Base-by-base conservation (phyloP, 2,888 invertebrate genomes). In the Ormyrus labotus region DNA sequence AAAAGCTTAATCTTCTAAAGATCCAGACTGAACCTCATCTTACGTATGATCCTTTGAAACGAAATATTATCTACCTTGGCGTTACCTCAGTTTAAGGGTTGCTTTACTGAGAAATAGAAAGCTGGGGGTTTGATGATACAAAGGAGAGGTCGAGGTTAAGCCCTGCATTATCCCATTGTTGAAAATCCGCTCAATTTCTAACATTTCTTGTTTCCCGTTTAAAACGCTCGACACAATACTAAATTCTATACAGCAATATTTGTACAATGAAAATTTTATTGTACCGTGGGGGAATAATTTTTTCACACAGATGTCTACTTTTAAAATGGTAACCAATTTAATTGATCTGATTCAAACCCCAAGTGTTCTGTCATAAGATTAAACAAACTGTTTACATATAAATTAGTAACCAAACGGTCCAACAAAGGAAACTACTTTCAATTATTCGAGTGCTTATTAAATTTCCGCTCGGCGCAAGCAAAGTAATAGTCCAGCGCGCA, bases 81-180 rank as follows among this genome's bases (percentile, higher is more conserved):
- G 53, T 72, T 45, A 61, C 45, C 51, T 9, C 11, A 10, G n/a
- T 50, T 61, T n/a, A 63, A 61, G 60, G 34, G 45, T 51, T 61
- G 7, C 71, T 63, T 71, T 50, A 51, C 13, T 13, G 9, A 72
- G 71, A 72, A 53, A 9, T 58, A 60, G 4, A 61, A 61, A n/a
- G 61, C 51, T 63, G 61, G n/a, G n/a, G n/a, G 71, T 50, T 61
- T 61, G 19, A 45, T 45, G 9, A 19, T 71, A 48, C 50, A 51
- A 61, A 61, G 53, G 50, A 6, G n/a, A 53, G 71, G 53, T 61
- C 13, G 34, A n/a, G 11, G n/a, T 53, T 72, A 63, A 72, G 10
- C 34, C 34, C 34, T 34, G 34, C 9, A 48, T n/a, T 64, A 48
- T 64, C 47, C 50, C 7, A 72, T 72, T 72, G 61, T 72, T 45